A percentile compares a stretch with the other conserved stretches of the same genome.
phyloP scores from a whole-genome alignment of 2,888 invertebrate species.

The Dione juno region DNA sequence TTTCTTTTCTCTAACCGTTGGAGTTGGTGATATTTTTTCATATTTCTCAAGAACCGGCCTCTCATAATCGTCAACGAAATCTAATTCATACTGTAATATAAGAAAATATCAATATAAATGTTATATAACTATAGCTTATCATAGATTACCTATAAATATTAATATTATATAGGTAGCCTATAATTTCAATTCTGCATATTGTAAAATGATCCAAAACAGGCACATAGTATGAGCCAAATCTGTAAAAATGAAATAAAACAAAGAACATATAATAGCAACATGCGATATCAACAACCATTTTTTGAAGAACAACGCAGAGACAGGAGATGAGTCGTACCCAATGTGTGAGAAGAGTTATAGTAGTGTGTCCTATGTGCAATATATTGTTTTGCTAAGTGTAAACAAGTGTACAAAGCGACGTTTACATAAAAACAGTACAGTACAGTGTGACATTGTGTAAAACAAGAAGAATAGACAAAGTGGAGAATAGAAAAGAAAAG shows the following conservation, averaged over 20 bases:
- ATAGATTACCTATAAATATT: neutral
- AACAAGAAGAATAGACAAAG: conserved; percentile 24
- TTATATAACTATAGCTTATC: neutral
- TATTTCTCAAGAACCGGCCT: conserved; percentile 89
- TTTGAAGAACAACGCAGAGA: conserved; percentile 50
- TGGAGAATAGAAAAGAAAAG: conserved; percentile 35
- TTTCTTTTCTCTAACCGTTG: conserved; percentile 74
- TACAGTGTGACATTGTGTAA: conserved; percentile 33
- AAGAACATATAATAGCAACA: conserved; percentile 60
- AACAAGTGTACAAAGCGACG: neutral
- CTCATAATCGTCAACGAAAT: conserved; percentile 88
- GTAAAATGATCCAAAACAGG: neutral
- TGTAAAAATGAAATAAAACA: conserved; percentile 53
- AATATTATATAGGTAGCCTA: neutral
- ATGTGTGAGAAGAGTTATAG: neutral
- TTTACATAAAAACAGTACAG: conserved; percentile 22
- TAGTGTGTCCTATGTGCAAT: conserved; percentile 32
- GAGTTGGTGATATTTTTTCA: conserved; percentile 83
- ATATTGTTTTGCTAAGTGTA: conserved; percentile 30
- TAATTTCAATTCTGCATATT: neutral
- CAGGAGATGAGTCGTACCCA: conserved; percentile 33
- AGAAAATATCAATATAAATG: conserved; percentile 6
- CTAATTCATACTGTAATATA: conserved; percentile 70
- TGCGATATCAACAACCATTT: conserved; percentile 65
- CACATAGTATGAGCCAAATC: conserved; percentile 38